Evolutionary conservation across 2,888 invertebrate species (phyloP).

Genomic region (Rhopalosiphum nymphaeae): DNA sequence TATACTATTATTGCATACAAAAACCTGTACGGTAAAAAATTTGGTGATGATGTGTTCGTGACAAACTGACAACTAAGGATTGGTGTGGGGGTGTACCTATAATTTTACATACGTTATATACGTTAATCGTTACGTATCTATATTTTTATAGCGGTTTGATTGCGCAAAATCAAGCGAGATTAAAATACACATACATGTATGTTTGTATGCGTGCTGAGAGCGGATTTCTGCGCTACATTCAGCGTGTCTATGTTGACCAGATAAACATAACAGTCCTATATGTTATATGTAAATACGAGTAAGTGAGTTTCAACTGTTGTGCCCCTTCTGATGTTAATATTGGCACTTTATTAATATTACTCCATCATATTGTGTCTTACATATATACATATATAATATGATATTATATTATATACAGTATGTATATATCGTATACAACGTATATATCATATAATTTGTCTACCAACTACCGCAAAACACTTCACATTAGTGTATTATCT

Average conservation of each 20-base stretch:
- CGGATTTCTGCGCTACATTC: no score
- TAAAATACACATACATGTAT: no score
- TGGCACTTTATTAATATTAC: not conserved
- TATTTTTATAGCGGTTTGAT: not conserved
- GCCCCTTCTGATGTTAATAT: no score
- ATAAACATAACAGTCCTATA: no score
- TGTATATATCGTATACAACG: not conserved
- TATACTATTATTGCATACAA: no score
- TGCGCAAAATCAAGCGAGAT: no score
- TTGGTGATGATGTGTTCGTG: no score
- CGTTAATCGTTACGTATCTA: not conserved
- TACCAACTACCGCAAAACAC: not conserved
- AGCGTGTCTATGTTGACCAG: no score
- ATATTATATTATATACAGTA: not conserved
- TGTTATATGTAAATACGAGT: no score
- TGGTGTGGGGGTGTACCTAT: not conserved
- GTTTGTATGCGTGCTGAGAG: no score
- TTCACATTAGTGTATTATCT: not conserved
- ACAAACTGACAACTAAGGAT: not conserved
- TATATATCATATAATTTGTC: not conserved
- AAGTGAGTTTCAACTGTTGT: no score
- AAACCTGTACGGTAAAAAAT: no score
- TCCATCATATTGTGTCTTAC: not conserved
- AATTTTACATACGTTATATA: not conserved
- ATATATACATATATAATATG: not conserved